Percentiles rank a stretch among this genome's conserved stretches.
Conservation (phyloP, 2,888 invertebrate species). For the Cremastobaeus sp. region DNA sequence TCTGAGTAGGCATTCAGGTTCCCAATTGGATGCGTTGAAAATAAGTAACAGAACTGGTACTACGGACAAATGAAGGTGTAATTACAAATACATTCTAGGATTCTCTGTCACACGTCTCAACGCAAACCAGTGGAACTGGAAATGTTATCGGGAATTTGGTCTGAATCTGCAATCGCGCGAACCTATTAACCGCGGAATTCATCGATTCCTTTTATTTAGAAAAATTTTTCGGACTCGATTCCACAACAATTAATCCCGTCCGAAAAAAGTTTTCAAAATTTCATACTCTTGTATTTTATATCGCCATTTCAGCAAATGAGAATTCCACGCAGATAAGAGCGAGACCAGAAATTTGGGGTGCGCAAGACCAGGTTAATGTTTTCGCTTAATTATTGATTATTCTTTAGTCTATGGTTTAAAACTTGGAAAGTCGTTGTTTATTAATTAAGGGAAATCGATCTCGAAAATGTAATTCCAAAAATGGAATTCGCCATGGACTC, state of each 20-base stretch:
- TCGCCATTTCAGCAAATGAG: no score
- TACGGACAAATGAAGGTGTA: slow-evolving; percentile 46
- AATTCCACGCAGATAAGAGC: no score
- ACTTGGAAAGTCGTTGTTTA: no score
- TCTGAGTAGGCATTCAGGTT: slow-evolving; percentile 49
- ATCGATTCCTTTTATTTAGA: background rate
- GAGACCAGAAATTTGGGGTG: no score
- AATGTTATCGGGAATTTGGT: slow-evolving; percentile 39
- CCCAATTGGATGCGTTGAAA: slow-evolving; percentile 40
- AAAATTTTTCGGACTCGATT: background rate
- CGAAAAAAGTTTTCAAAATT: no score
- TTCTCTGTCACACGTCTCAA: slow-evolving; percentile 24
- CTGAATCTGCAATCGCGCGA: slow-evolving; percentile 9
- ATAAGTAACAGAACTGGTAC: slow-evolving; percentile 42
- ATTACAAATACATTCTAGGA: slow-evolving; percentile 46
- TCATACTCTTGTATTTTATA: no score
- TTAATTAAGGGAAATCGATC: no score
- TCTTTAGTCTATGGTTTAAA: no score
- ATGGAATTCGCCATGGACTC: background rate
- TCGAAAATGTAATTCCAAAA: background rate
- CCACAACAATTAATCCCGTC: background rate
- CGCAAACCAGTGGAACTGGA: slow-evolving; percentile 28
- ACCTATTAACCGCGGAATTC: slow-evolving; percentile 8
- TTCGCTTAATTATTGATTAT: no score
- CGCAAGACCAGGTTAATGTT: no score